phyloP scores from a whole-genome alignment of 2,797 vertebrate species.

The Gephyroberyx darwinii region DNA sequence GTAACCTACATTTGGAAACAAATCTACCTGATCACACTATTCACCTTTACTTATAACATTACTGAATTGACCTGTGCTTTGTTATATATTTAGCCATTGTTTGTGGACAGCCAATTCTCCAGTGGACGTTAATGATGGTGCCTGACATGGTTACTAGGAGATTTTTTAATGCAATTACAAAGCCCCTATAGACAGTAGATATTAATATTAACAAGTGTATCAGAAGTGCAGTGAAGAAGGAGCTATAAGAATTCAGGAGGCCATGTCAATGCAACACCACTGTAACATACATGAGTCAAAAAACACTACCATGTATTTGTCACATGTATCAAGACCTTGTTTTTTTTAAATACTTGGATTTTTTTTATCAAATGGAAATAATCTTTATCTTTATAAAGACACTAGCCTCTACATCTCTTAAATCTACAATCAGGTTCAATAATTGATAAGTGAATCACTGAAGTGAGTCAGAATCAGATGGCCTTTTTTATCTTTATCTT shows the following conservation, averaged over 20 bases:
- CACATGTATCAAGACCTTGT: neutral
- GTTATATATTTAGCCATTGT: neutral
- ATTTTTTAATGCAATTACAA: conserved; percentile 28
- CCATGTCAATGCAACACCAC: neutral
- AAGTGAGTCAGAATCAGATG: conserved; percentile 14
- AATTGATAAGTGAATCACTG: conserved; percentile 21
- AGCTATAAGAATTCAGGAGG: neutral
- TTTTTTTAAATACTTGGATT: neutral
- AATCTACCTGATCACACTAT: too few species aligned
- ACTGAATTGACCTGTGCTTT: too few species aligned
- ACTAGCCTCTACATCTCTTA: neutral
- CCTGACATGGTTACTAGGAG: neutral
- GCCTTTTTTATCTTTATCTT: conserved; percentile 5
- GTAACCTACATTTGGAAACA: too few species aligned
- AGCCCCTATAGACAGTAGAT: conserved; percentile 3
- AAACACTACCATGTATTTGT: neutral
- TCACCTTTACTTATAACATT: too few species aligned
- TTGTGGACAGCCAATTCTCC: conserved; percentile 1
- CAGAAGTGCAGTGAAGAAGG: conserved; percentile 2
- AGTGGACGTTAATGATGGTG: neutral
- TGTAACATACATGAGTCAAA: neutral
- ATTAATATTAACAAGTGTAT: neutral
- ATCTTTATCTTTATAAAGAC: neutral
- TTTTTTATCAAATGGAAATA: neutral
- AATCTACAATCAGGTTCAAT: conserved; percentile 29